Evolutionary conservation across 2,888 invertebrate genomes (phyloP).

Genomic region (Phyllotreta striolata): DNA sequence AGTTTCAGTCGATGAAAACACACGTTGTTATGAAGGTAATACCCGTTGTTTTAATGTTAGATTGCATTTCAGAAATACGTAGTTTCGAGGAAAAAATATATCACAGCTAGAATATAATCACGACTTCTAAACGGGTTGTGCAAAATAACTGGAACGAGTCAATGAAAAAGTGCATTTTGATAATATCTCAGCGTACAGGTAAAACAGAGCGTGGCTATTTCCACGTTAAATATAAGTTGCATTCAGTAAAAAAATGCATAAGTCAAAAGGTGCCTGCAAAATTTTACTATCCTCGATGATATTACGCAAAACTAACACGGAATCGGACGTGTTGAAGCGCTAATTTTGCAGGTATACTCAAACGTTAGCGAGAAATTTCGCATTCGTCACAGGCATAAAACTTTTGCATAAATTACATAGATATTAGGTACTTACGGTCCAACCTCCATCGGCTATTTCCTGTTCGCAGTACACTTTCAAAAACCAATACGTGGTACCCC

Average conservation of each 20-base stretch:
- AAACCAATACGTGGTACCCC: slow-evolving; percentile 93
- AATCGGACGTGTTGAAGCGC: no score
- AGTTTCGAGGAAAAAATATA: background rate
- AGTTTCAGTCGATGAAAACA: slow-evolving; percentile 4
- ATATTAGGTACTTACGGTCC: slow-evolving; percentile 77
- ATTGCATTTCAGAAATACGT: background rate
- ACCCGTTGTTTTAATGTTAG: background rate
- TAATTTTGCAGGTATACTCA: background rate
- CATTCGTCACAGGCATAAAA: background rate
- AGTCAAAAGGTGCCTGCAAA: no score
- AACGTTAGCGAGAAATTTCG: background rate
- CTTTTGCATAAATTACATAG: slow-evolving; percentile 17
- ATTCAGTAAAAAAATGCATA: no score
- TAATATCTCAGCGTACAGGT: no score
- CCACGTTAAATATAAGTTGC: no score
- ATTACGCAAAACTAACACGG: no score
- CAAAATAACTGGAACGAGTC: no score
- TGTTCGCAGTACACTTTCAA: slow-evolving; percentile 91
- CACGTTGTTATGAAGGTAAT: slow-evolving; percentile 1
- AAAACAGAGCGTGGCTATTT: no score
- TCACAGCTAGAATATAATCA: no score
- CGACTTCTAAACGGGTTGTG: no score
- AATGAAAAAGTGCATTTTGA: no score
- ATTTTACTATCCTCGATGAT: no score
- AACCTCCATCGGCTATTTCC: slow-evolving; percentile 87